Conservation (phyloP, 2,888 invertebrate genomes). For the Branchipolynoe longqiensis region DNA sequence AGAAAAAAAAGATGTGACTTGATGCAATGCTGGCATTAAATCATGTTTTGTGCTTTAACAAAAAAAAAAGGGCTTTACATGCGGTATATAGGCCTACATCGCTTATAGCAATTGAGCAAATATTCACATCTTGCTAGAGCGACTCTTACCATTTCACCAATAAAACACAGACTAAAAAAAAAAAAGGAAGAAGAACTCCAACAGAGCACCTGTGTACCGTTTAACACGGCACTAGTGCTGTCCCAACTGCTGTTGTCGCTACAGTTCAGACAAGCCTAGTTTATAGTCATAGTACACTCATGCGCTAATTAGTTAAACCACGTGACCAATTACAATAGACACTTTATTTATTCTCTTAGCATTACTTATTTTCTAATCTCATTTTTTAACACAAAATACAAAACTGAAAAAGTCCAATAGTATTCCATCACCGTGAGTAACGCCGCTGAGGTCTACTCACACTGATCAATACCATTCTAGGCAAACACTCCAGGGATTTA, state of each 20-base stretch:
- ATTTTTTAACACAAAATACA: slow-evolving; percentile 1
- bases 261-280: not conserved
- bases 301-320: not conserved
- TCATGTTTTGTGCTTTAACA: not conserved
- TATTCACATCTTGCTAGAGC: slow-evolving; percentile 42
- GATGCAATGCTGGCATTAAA: not conserved
- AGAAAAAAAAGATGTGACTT: too few species aligned
- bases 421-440: slow-evolving; percentile 52
- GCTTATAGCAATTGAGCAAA: slow-evolving; percentile 49
- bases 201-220: too few species aligned
- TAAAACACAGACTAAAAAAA: too few species aligned
- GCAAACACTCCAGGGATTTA: slow-evolving; percentile 46
- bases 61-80: not conserved
- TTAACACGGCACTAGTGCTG: not conserved
- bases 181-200: too few species aligned
- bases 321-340: too few species aligned
- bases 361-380: too few species aligned
- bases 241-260: not conserved
- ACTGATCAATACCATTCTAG: slow-evolving; percentile 58
- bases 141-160: slow-evolving; percentile 5
- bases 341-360: too few species aligned
- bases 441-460: slow-evolving; percentile 6
- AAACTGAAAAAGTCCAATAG: slow-evolving; percentile 28
- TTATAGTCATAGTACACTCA: not conserved
- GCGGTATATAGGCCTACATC: not conserved